Conservation (phyloP, 2,888 invertebrate species). For the Colostygia pectinataria region DNA sequence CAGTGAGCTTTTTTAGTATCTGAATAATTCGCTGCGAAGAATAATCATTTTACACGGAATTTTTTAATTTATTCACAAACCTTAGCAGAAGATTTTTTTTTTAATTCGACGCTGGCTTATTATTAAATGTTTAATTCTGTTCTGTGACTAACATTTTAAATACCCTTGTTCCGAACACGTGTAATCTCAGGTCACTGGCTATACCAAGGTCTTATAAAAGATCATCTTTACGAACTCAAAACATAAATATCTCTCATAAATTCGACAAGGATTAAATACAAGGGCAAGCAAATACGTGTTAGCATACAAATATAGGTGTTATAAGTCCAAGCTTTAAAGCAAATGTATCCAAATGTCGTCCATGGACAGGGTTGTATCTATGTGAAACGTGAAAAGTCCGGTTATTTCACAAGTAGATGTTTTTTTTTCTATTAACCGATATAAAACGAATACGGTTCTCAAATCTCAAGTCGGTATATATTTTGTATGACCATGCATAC, state of each 20-base stretch:
- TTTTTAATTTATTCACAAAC: no score
- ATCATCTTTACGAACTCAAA: constrained; percentile 36
- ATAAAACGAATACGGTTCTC: no score
- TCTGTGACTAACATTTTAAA: constrained; percentile 7
- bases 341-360: constrained; percentile 73
- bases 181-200: constrained; percentile 4
- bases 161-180: constrained; percentile 6
- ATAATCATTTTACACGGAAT: no score
- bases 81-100: no score
- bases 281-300: constrained; percentile 52
- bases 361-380: neutral
- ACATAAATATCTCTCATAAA: constrained; percentile 43
- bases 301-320: constrained; percentile 49
- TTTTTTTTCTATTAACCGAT: no score
- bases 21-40: no score
- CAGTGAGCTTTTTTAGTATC: no score
- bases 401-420: no score
- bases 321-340: constrained; percentile 40
- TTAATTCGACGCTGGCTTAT: neutral
- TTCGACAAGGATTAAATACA: constrained; percentile 48
- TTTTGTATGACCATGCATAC: no score
- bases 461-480: constrained; percentile 9
- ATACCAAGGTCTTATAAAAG: constrained; percentile 20
- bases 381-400: neutral
- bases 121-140: neutral